Evolutionary conservation across 2,888 invertebrate genomes (phyloP).

Genomic region (Anagyrus pseudococci): DNA sequence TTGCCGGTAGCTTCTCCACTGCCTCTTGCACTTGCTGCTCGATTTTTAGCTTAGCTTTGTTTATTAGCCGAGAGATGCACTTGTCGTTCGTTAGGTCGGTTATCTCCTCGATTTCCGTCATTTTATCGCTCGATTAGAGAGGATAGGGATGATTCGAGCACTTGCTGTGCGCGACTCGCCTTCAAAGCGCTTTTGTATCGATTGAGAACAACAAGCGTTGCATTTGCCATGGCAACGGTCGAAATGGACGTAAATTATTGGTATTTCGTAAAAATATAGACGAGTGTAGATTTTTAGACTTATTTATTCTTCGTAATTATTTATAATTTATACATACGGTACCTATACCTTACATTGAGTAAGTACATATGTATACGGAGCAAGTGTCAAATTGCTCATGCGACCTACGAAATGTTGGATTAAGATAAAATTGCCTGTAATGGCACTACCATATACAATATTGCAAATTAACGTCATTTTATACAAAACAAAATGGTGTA

Average conservation of each 20-base stretch:
- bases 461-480: conserved; percentile 29
- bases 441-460: conserved; percentile 45
- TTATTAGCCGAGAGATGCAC: background rate
- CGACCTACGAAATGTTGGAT: conserved; percentile 22
- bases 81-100: background rate
- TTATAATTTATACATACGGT: conserved; percentile 35
- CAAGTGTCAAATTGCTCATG: conserved; percentile 29
- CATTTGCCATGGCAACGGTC: conserved; percentile 39
- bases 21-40: background rate
- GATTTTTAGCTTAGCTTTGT: background rate
- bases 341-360: conserved; percentile 36
- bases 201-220: too few species aligned
- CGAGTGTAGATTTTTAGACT: conserved; percentile 12
- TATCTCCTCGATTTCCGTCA: background rate
- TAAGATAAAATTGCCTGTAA: conserved; percentile 46
- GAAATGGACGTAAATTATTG: too few species aligned
- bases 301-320: conserved; percentile 33
- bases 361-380: conserved; percentile 37
- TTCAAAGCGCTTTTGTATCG: too few species aligned
- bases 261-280: conserved; percentile 35
- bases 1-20: background rate
- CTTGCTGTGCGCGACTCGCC: too few species aligned
- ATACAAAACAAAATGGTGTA: conserved; percentile 24
- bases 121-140: too few species aligned
- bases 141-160: too few species aligned